A percentile compares a stretch with the other conserved stretches of the same genome.
Conservation (phyloP, 2,888 invertebrate genomes). For the Polydrusus cervinus region DNA sequence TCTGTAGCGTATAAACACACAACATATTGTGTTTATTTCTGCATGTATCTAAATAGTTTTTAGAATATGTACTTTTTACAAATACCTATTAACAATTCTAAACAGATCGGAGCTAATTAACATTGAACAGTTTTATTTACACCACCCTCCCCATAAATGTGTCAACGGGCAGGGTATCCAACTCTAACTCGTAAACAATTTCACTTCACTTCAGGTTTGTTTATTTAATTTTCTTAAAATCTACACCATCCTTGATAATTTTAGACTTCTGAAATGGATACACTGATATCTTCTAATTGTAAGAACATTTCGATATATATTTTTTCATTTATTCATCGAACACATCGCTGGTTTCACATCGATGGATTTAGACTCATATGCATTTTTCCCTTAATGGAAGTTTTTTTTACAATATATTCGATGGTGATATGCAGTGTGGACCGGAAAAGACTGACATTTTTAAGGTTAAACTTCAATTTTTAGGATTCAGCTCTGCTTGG, state of each 20-base stretch:
- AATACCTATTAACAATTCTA: conserved; percentile 1
- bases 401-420: no score
- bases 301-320: not conserved
- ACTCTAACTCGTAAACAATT: conserved; percentile 20
- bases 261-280: conserved; percentile 7
- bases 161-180: conserved; percentile 11
- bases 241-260: conserved; percentile 13
- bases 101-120: conserved; percentile 15
- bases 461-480: no score
- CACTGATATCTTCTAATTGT: not conserved
- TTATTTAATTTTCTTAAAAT: conserved; percentile 24
- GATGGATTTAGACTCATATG: no score
- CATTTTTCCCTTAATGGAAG: no score
- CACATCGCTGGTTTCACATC: no score
- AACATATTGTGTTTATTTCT: not conserved
- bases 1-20: no score
- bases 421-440: no score
- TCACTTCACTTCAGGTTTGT: conserved; percentile 19
- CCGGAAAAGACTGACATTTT: no score
- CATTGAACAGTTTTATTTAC: conserved; percentile 25
- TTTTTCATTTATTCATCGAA: not conserved
- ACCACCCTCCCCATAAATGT: conserved; percentile 21
- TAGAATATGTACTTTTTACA: no score
- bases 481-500: no score
- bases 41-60: no score